Percentiles rank a stretch among this genome's conserved stretches.
Conservation (phyloP, 2,888 invertebrate genomes). For the Blomia tropicalis region DNA sequence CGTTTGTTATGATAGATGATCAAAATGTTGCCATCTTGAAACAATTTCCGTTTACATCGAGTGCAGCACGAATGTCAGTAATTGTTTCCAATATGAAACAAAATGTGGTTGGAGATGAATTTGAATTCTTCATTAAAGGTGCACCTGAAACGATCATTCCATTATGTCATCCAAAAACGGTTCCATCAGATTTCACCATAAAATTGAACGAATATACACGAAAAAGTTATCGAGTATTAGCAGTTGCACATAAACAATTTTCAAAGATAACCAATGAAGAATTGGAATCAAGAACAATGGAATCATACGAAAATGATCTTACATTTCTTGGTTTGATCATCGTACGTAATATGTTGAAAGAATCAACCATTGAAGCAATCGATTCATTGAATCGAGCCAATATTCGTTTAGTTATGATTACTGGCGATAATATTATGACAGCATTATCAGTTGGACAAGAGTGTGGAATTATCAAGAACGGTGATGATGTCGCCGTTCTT, state of each 20-base stretch:
- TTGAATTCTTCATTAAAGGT: constrained; percentile 40
- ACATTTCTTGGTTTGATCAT: constrained; percentile 53
- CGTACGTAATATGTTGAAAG: constrained; percentile 83
- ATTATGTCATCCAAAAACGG: constrained; percentile 33
- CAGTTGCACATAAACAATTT: constrained; percentile 51
- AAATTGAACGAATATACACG: constrained; percentile 62
- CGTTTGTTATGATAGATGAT: background rate
- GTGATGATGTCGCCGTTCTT: constrained; percentile 43
- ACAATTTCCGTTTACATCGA: constrained; percentile 41
- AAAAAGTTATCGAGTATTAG: constrained; percentile 67
- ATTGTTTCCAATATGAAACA: constrained; percentile 33
- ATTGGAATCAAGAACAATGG: constrained; percentile 25
- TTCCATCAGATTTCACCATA: constrained; percentile 61
- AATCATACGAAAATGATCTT: constrained; percentile 38
- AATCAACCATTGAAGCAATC: constrained; percentile 53
- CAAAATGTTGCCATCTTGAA: constrained; percentile 36
- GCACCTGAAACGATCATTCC: constrained; percentile 41
- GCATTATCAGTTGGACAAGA: constrained; percentile 77
- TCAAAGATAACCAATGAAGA: background rate
- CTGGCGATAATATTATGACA: constrained; percentile 70
- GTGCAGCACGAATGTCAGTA: constrained; percentile 42
- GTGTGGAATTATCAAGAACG: constrained; percentile 48
- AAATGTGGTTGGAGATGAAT: constrained; percentile 34
- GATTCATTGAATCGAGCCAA: constrained; percentile 36
- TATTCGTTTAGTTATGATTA: constrained; percentile 40